These are phyloP conservation scores for Pandion haliaetus DNA, from an alignment of 2,113 vertebrate genomes.

Conservation along the genomic window DNA sequence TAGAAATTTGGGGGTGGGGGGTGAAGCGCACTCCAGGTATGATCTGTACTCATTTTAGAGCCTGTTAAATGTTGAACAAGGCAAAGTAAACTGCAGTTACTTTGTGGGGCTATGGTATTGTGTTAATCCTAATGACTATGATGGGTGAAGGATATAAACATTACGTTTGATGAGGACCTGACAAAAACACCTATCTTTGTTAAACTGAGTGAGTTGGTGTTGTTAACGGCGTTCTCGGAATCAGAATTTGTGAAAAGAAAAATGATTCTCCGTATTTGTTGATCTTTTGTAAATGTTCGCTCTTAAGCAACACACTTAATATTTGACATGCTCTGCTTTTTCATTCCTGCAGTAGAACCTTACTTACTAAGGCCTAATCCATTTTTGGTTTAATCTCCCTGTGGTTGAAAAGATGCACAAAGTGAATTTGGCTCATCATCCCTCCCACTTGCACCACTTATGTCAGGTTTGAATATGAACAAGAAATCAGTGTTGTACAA, in stretches of 20 bases:
- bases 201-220: neutral
- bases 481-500: neutral
- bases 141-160: neutral
- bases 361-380: neutral
- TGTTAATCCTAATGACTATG: neutral
- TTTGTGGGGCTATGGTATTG: neutral
- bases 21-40: neutral
- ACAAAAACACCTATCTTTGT: neutral
- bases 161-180: neutral
- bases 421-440: neutral
- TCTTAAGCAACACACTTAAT: neutral
- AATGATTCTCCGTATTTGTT: neutral
- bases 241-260: neutral
- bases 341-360: neutral
- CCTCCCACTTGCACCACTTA: neutral
- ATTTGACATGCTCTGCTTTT: neutral
- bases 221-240: neutral
- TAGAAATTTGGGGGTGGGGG: neutral
- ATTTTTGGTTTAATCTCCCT: neutral
- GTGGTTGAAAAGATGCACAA: neutral
- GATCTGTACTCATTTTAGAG: neutral
- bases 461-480: neutral
- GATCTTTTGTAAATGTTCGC: neutral
- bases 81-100: neutral
- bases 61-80: neutral